A percentile compares a stretch with the other conserved stretches of the same genome.
phyloP scores from a whole-genome alignment of 2,888 invertebrate species.

The Bursaphelenchus okinawaensis region DNA sequence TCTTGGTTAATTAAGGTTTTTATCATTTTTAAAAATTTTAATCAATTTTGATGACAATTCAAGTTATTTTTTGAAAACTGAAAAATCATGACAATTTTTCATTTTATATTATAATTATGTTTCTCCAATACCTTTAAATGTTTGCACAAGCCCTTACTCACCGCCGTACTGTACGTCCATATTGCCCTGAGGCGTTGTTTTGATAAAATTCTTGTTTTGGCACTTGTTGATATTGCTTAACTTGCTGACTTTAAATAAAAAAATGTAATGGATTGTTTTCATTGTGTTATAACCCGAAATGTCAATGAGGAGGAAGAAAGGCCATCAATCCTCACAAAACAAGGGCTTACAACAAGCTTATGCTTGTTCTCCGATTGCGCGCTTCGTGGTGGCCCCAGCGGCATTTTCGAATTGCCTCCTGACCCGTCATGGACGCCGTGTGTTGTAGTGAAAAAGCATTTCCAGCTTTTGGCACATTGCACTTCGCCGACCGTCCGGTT shows the following conservation, averaged over 20 bases:
- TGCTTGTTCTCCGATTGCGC: neutral
- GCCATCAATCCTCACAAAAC: neutral
- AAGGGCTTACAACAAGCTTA: neutral
- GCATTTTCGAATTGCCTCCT: neutral
- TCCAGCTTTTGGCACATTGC: neutral
- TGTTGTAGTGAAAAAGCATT: neutral
- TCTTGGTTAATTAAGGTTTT: no score
- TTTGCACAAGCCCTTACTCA: no score
- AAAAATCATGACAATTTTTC: no score
- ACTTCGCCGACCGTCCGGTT: constrained; percentile 1
- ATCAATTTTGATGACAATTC: no score
- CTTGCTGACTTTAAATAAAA: neutral
- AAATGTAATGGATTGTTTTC: neutral
- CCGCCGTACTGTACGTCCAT: no score
- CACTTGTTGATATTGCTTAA: neutral
- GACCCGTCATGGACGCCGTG: neutral
- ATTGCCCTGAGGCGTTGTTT: no score
- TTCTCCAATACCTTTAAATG: no score
- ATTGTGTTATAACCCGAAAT: neutral
- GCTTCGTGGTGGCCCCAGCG: neutral
- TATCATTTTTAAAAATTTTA: no score
- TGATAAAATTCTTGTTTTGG: no score
- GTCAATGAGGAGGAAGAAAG: neutral
- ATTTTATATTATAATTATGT: no score
- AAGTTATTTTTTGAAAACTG: no score